phyloP scores from a whole-genome alignment of 2,113 vertebrate species.

The Anoplopoma fimbria region DNA sequence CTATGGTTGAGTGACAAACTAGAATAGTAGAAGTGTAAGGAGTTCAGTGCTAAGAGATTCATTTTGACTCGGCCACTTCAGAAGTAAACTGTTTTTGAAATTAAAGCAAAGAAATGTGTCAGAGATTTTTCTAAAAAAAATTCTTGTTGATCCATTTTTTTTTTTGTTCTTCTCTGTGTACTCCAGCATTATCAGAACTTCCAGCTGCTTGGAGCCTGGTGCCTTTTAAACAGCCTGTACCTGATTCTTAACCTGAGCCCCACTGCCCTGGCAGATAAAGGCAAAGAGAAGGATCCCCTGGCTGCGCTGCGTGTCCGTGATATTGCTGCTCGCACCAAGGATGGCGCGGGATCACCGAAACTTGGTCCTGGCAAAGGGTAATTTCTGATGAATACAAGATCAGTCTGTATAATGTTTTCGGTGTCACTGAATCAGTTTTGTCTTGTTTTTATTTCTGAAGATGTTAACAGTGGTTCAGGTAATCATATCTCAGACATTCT shows the following conservation, averaged over 20 bases:
- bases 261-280: constrained; percentile 96
- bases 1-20: not conserved
- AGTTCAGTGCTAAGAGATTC: not conserved
- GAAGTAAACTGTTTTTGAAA: not conserved
- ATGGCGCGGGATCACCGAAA: constrained; percentile 96
- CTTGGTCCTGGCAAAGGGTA: constrained; percentile 97
- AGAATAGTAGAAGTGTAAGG: not conserved
- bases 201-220: constrained; percentile 97
- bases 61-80: not conserved
- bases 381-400: constrained; percentile 27
- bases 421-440: not conserved
- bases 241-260: constrained; percentile 98
- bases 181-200: constrained; percentile 98
- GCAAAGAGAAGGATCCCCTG: constrained; percentile 97
- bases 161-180: not conserved
- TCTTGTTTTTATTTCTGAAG: not conserved
- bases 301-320: constrained; percentile 95
- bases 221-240: constrained; percentile 97
- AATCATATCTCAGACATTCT: not conserved
- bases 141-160: not conserved
- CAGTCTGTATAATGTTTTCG: not conserved
- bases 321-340: constrained; percentile 94
- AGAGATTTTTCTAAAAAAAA: not conserved
- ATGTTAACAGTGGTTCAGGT: not conserved
- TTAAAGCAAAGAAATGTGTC: not conserved